These are phyloP conservation scores for Burhinus oedicnemus DNA, from an alignment of 2,113 vertebrate species.

Conservation along the genomic window DNA sequence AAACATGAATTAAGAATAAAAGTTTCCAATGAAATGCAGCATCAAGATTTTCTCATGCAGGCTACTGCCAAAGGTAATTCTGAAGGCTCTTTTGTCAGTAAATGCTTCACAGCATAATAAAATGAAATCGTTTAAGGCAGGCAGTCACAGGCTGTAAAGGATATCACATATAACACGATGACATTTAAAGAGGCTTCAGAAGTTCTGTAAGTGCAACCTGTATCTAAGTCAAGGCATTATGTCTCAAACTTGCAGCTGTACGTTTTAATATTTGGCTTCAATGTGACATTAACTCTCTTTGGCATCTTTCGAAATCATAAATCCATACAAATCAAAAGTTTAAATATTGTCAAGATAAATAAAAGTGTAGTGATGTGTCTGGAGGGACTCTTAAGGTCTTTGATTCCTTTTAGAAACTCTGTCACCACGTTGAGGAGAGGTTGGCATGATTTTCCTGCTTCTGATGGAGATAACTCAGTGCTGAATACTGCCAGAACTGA, in stretches of 20 bases:
- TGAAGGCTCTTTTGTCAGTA: slow-evolving; percentile 15
- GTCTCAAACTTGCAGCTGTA: slow-evolving; percentile 6
- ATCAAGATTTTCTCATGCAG: background rate
- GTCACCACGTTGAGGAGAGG: background rate
- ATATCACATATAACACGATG: slow-evolving; percentile 18
- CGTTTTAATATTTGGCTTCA: background rate
- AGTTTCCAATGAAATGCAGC: background rate
- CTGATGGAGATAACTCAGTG: background rate
- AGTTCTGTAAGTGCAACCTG: slow-evolving; percentile 54
- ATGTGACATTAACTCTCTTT: slow-evolving; percentile 44
- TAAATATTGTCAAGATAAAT: slow-evolving; percentile 55
- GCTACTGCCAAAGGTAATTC: slow-evolving; percentile 7
- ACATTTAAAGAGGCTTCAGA: slow-evolving; percentile 57
- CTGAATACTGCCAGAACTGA: background rate
- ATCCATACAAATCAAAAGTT: slow-evolving; percentile 54
- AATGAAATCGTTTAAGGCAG: slow-evolving; percentile 49
- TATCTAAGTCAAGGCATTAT: slow-evolving; percentile 17
- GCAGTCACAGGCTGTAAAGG: slow-evolving; percentile 36
- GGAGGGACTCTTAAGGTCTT: background rate
- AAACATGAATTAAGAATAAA: background rate
- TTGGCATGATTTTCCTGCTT: background rate
- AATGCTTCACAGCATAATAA: slow-evolving; percentile 34
- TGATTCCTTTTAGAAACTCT: slow-evolving; percentile 1
- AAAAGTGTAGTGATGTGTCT: background rate
- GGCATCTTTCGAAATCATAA: slow-evolving; percentile 54